These are phyloP conservation scores for Chauna torquata DNA, from an alignment of 2,113 vertebrate species.

Conservation along the genomic window DNA sequence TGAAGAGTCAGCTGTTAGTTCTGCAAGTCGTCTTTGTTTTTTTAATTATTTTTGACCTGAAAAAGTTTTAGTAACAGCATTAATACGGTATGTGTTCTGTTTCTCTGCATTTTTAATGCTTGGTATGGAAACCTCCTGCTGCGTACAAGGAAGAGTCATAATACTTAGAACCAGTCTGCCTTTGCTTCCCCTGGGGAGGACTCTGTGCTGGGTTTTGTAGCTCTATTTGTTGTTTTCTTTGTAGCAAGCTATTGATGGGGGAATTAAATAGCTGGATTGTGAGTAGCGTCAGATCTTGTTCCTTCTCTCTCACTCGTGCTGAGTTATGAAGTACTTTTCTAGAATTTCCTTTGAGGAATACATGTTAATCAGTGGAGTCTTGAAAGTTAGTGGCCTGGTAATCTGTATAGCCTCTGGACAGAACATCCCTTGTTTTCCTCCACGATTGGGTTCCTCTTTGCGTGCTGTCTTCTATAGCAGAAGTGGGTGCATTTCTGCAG, in stretches of 20 bases:
- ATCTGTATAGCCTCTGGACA: background rate
- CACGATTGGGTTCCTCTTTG: background rate
- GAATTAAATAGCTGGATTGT: background rate
- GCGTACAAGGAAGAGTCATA: background rate
- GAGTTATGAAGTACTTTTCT: background rate
- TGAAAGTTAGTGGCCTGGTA: background rate
- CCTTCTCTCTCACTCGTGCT: background rate
- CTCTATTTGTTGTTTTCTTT: background rate
- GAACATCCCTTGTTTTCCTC: background rate
- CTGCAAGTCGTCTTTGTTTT: background rate
- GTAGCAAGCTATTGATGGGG: background rate
- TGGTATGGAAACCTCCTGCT: background rate
- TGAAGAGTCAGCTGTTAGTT: conserved; percentile 12
- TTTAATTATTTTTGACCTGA: background rate
- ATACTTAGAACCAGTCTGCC: no score
- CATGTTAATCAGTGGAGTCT: background rate
- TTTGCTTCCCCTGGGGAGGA: background rate
- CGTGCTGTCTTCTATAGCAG: background rate
- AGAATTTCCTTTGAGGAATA: background rate
- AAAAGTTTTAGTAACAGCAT: background rate
- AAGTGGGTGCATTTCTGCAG: background rate
- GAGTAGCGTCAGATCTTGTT: background rate
- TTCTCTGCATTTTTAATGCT: background rate
- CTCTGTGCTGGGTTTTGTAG: background rate
- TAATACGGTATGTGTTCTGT: background rate